phyloP scores from a whole-genome alignment of 2,797 vertebrate genomes.

The Chelon labrosus region DNA sequence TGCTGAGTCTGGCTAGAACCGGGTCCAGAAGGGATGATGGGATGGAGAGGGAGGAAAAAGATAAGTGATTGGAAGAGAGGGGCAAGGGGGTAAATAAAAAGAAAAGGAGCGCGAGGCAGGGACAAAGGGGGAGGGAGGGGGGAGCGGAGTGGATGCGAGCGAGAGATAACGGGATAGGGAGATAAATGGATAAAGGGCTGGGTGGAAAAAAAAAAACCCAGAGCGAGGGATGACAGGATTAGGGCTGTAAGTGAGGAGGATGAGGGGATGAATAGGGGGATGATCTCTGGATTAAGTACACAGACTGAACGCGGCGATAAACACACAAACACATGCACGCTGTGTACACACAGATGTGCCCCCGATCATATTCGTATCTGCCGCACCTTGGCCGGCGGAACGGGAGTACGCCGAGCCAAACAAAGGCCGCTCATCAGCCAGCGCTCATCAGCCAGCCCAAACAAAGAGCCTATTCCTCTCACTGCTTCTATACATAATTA shows the following conservation, averaged over 20 bases:
- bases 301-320: constrained; percentile 73
- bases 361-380: constrained; percentile 42
- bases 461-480: constrained; percentile 43
- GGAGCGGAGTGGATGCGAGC: constrained; percentile 55
- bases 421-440: neutral
- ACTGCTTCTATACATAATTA: constrained; percentile 26
- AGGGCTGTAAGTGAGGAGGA: constrained; percentile 83
- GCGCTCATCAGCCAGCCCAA: constrained; percentile 35
- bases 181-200: constrained; percentile 80
- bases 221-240: constrained; percentile 81
- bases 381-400: constrained; percentile 46
- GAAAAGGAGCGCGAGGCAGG: constrained; percentile 20
- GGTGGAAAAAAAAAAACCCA: constrained; percentile 58
- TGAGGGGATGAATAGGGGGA: constrained; percentile 83
- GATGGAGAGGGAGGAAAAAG: constrained; percentile 45
- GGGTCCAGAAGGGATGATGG: constrained; percentile 64
- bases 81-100: constrained; percentile 12
- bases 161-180: constrained; percentile 77
- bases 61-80: constrained; percentile 50
- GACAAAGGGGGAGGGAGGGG: neutral
- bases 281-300: constrained; percentile 82
- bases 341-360: constrained; percentile 68
- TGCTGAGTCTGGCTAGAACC: constrained; percentile 79
- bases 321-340: constrained; percentile 68
- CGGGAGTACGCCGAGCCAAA: neutral